These are phyloP conservation scores for Sinocyclocheilus maitianheensis DNA, from an alignment of 2,113 vertebrate genomes.

Conservation along the genomic window DNA sequence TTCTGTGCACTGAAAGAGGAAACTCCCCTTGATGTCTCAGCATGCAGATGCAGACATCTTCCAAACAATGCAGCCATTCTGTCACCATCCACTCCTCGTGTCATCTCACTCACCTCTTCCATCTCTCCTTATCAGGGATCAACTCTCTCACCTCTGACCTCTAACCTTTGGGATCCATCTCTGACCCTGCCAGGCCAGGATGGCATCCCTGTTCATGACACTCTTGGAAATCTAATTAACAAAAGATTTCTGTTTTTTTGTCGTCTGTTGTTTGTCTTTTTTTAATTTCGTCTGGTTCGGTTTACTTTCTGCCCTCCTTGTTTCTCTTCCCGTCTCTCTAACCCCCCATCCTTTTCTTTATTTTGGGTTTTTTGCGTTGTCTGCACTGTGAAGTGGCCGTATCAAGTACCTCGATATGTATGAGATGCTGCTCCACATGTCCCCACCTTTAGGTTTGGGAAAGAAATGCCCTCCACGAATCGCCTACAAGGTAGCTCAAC, in stretches of 20 bases:
- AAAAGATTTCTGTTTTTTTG: constrained; percentile 80
- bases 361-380: constrained; percentile 61
- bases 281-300: constrained; percentile 61
- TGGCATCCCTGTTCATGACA: constrained; percentile 74
- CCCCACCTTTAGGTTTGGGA: constrained; percentile 98
- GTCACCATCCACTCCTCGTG: constrained; percentile 69
- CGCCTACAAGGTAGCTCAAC: constrained; percentile 96
- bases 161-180: constrained; percentile 72
- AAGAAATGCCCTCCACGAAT: constrained; percentile 98
- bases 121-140: constrained; percentile 65
- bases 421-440: constrained; percentile 99
- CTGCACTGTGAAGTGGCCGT: constrained; percentile 86
- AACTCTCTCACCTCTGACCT: constrained; percentile 46
- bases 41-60: constrained; percentile 66
- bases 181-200: constrained; percentile 64
- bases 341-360: constrained; percentile 68
- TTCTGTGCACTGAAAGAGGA: constrained; percentile 68
- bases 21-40: constrained; percentile 72
- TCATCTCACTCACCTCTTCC: constrained; percentile 64
- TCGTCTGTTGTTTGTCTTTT: constrained; percentile 49
- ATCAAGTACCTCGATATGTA: constrained; percentile 99
- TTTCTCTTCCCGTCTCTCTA: constrained; percentile 61
- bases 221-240: constrained; percentile 84
- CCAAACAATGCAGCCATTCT: constrained; percentile 71
- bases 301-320: constrained; percentile 68